Evolutionary conservation across 2,113 vertebrate species (phyloP), one percentile per base, ranked within the genome.

Genomic region (Varanus salvator): DNA sequence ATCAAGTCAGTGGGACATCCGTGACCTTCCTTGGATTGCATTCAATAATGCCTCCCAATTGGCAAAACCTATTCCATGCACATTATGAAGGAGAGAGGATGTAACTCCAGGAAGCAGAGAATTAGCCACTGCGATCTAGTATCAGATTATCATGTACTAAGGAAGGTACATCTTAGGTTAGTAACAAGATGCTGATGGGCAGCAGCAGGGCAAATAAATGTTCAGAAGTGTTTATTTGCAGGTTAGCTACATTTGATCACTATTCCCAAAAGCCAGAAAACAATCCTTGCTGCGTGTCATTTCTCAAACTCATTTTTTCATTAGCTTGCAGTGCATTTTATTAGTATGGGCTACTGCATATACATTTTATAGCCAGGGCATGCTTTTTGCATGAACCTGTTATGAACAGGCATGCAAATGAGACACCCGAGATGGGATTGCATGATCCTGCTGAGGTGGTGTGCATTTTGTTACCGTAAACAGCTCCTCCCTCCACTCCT

Each of bases 141-240:
- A 0, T 12, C 2, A 6, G 38, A 2, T 12, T 2, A 87, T 92
- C 11, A 52, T 2, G 15, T 57, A 81, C 31, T 34, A 8, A 82
- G 34, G 31, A 82, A 83, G 31, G n/a, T 50, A 25, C 71, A 14
- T 34, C 76, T 87, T 3, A 1, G 44, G 66, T 77, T 82, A 74
- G 15, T 87, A 72, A 86, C 80, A 91, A 8, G 31, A 71, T 68
- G 54, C 90, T 19, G 83, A 54, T 38, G 75, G 0, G 12, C 71
- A 86, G 91, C 89, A 86, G 3, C 8, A 87, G 25, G 48, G 25
- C 14, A 29, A 89, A 92, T 69, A 7, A 23, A 66, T 77, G 85
- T 89, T 92, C 77, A 93, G 82, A 1, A 1, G 83, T 74, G 77
- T 8, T 71, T 6, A 15, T 54, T 85, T 92, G 80, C 80, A 80